Conservation (phyloP, 1,140 invertebrate genomes). For the Neodiprion lecontei region DNA sequence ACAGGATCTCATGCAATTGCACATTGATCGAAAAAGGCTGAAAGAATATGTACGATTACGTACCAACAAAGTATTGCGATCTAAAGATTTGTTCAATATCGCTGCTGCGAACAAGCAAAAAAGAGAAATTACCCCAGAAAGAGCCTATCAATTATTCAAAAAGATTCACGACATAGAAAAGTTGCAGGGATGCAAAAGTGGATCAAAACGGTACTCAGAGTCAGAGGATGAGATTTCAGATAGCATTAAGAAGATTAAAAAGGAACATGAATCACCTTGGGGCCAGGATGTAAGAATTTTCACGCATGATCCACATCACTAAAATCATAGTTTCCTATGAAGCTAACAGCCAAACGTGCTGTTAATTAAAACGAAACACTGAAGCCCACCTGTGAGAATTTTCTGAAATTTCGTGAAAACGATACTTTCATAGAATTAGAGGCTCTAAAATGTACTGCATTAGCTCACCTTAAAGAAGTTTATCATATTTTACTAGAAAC, state of each 20-base stretch:
- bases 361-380: too few relatives aligned
- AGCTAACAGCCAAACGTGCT: too few relatives aligned
- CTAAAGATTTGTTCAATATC: constrained; percentile 60
- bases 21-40: constrained; percentile 55
- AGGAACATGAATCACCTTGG: constrained; percentile 50
- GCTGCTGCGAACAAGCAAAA: constrained; percentile 57
- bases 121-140: constrained; percentile 58
- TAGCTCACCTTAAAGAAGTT: too few relatives aligned
- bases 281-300: constrained; percentile 46
- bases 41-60: constrained; percentile 55
- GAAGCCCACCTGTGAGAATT: too few relatives aligned
- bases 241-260: constrained; percentile 57
- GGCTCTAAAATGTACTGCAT: too few relatives aligned
- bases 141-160: constrained; percentile 62
- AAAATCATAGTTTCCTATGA: too few relatives aligned
- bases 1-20: constrained; percentile 54
- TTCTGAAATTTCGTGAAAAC: too few relatives aligned
- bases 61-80: constrained; percentile 55
- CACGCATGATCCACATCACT: too few relatives aligned
- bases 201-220: constrained; percentile 55
- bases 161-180: constrained; percentile 58
- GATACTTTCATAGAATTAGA: too few relatives aligned
- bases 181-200: constrained; percentile 47
- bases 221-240: constrained; percentile 59
- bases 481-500: too few relatives aligned